phyloP scores from a whole-genome alignment of 2,888 invertebrate genomes.

The Acrobeloides nanus region DNA sequence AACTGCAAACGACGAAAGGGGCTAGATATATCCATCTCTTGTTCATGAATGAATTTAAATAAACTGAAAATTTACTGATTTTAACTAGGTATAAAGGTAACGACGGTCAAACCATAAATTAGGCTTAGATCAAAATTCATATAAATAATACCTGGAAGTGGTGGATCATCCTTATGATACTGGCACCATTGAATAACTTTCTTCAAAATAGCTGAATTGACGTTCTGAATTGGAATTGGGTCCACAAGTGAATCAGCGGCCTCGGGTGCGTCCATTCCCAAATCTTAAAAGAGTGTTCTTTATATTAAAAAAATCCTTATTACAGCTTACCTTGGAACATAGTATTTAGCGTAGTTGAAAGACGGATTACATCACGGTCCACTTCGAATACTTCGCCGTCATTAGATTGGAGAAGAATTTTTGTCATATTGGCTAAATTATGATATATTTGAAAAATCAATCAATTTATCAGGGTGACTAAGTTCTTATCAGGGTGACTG shows the following conservation, averaged over 20 bases:
- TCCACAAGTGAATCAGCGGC: slow-evolving; percentile 58
- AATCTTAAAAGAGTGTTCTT: slow-evolving; percentile 45
- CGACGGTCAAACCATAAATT: neutral
- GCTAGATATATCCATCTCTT: too few species aligned
- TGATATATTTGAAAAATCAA: too few species aligned
- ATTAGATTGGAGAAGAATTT: slow-evolving; percentile 28
- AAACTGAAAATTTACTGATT: too few species aligned
- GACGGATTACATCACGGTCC: slow-evolving; percentile 91
- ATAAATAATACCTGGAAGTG: slow-evolving; percentile 58
- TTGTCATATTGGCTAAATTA: slow-evolving; percentile 12
- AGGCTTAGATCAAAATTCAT: neutral
- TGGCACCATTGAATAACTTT: slow-evolving; percentile 64
- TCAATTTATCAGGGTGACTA: too few species aligned
- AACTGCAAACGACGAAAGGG: too few species aligned
- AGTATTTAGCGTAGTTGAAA: slow-evolving; percentile 93
- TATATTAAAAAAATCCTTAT: neutral
- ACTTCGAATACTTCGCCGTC: slow-evolving; percentile 89
- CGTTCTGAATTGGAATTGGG: slow-evolving; percentile 89
- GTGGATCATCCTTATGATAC: slow-evolving; percentile 69
- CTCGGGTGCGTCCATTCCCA: slow-evolving; percentile 57
- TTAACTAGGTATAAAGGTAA: too few species aligned
- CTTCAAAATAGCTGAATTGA: slow-evolving; percentile 87
- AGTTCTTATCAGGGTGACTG: too few species aligned
- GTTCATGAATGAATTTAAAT: too few species aligned
- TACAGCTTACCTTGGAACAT: slow-evolving; percentile 64